Evolutionary conservation across 2,113 vertebrate species (phyloP).

Genomic region (Pollachius pollachius): DNA sequence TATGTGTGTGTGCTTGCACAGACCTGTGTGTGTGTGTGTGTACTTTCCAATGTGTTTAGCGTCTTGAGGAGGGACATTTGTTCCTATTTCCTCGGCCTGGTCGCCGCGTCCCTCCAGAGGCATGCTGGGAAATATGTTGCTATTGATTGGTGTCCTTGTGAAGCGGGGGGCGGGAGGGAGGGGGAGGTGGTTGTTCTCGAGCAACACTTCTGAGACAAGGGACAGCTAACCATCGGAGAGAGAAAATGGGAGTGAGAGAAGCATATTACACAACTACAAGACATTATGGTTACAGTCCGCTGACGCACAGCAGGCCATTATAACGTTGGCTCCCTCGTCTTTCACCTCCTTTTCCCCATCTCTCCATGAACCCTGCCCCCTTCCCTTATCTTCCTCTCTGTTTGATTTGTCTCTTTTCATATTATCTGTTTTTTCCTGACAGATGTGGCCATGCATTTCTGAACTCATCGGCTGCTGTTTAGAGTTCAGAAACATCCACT

Average conservation of each 20-base stretch:
- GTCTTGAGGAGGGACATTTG: slow-evolving; percentile 52
- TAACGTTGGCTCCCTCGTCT: slow-evolving; percentile 3
- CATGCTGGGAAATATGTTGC: slow-evolving; percentile 56
- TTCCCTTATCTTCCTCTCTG: slow-evolving; percentile 2
- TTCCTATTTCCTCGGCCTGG: slow-evolving; percentile 51
- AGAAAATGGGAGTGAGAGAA: slow-evolving; percentile 27
- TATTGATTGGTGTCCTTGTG: slow-evolving; percentile 65
- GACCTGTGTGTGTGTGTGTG: slow-evolving; percentile 4
- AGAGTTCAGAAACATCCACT: neutral
- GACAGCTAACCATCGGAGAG: slow-evolving; percentile 23
- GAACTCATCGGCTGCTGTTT: slow-evolving; percentile 73
- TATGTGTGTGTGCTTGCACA: neutral
- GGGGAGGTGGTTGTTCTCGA: no score
- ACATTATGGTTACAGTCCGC: slow-evolving; percentile 41
- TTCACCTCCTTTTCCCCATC: slow-evolving; percentile 12
- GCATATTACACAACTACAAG: slow-evolving; percentile 56
- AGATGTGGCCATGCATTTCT: slow-evolving; percentile 70
- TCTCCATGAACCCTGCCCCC: neutral
- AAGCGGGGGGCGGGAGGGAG: slow-evolving; percentile 35
- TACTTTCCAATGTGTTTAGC: slow-evolving; percentile 21
- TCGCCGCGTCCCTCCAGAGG: slow-evolving; percentile 26
- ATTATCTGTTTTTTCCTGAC: slow-evolving; percentile 23
- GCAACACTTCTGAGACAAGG: slow-evolving; percentile 13
- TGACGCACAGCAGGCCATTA: slow-evolving; percentile 19
- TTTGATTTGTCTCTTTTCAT: slow-evolving; percentile 14